Percentiles rank a stretch among this genome's conserved stretches.
These are phyloP conservation scores for Oxyteleia sp. DNA, from an alignment of 2,888 invertebrate genomes.

Conservation along the genomic window DNA sequence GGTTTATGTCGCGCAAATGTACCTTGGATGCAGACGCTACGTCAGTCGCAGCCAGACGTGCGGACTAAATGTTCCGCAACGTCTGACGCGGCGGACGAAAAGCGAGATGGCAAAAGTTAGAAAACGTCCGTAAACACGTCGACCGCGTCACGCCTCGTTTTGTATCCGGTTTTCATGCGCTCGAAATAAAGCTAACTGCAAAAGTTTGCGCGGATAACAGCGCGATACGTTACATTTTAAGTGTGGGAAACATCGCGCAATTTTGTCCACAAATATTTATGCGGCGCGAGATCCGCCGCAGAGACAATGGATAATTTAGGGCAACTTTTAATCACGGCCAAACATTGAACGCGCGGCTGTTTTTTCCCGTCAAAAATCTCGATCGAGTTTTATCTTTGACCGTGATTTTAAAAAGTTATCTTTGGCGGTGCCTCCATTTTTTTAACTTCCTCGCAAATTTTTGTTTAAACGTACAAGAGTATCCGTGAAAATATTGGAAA, in stretches of 20 bases:
- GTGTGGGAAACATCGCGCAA: slow-evolving; percentile 15
- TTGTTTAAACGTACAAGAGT: background rate
- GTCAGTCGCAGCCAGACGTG: slow-evolving; percentile 58
- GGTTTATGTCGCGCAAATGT: slow-evolving; percentile 28
- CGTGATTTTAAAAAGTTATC: slow-evolving; percentile 5
- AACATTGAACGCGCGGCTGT: background rate
- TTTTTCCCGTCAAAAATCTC: background rate
- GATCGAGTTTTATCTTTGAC: background rate
- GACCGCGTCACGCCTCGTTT: slow-evolving; percentile 57
- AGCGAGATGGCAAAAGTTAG: slow-evolving; percentile 63
- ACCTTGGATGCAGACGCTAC: slow-evolving; percentile 37
- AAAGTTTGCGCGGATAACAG: slow-evolving; percentile 52
- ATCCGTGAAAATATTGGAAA: background rate
- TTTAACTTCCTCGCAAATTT: background rate
- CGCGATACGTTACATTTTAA: slow-evolving; percentile 36
- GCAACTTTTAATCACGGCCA: slow-evolving; percentile 12
- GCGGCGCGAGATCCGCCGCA: slow-evolving; percentile 2
- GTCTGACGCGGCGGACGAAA: slow-evolving; percentile 49
- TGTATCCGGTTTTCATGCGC: slow-evolving; percentile 49
- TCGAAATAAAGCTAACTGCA: slow-evolving; percentile 46
- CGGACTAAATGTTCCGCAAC: slow-evolving; percentile 59
- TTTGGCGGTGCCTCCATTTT: background rate
- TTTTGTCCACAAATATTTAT: slow-evolving; percentile 29
- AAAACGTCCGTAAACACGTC: slow-evolving; percentile 60
- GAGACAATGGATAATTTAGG: background rate